phyloP scores from a whole-genome alignment of 2,797 vertebrate species.

The Onychomys leucogaster region DNA sequence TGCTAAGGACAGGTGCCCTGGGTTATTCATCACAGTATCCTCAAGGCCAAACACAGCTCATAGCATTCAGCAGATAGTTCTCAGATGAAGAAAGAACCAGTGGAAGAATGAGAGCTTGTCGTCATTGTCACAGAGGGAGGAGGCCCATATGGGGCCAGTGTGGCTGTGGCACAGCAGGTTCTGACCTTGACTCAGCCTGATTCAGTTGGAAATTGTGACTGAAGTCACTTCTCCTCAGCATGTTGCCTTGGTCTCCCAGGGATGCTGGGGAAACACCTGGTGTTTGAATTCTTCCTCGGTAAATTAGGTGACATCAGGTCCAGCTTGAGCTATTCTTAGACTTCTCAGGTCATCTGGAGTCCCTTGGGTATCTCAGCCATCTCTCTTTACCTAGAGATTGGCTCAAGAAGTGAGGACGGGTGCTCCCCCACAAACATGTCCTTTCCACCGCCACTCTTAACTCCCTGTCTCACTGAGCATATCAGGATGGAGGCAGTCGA shows the following conservation, averaged over 20 bases:
- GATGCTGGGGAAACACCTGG: neutral
- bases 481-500: no score
- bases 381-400: neutral
- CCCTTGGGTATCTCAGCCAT: neutral
- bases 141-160: neutral
- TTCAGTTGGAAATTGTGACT: constrained; percentile 49
- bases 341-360: neutral
- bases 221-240: neutral
- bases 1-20: neutral
- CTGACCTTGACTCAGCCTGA: constrained; percentile 74
- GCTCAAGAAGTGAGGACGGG: neutral
- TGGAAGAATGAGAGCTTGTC: constrained; percentile 27
- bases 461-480: neutral
- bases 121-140: constrained; percentile 33
- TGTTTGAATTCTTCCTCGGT: neutral
- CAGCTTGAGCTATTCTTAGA: neutral
- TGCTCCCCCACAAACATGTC: neutral
- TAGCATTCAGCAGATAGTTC: constrained; percentile 45
- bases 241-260: constrained; percentile 31
- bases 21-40: neutral
- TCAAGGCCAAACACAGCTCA: neutral
- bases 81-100: constrained; percentile 37
- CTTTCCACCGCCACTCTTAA: neutral
- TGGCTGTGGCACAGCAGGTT: neutral
- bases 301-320: neutral